Evolutionary conservation across 2,888 invertebrate genomes (phyloP), one percentile per base, ranked within the genome.

Genomic region (Phengaris alcon): DNA sequence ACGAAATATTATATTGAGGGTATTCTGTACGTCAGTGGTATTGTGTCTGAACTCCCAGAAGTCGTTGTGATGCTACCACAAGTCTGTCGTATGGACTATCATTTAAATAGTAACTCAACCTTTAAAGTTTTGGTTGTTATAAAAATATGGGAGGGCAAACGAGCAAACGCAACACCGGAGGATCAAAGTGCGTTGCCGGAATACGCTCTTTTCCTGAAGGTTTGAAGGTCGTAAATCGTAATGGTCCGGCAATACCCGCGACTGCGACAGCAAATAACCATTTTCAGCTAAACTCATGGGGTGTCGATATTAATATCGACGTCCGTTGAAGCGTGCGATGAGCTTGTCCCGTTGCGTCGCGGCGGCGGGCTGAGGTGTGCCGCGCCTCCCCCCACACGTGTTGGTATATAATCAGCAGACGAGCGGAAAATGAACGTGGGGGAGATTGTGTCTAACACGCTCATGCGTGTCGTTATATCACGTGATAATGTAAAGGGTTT

Each of bases 361-460:
- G 15, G 8, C 15, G 57, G n/a, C 15, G 9, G n/a, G 8, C 57
- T 15, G 15, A 8, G 51, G 51, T 51, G 54, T 6, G 54, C 57
- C 57, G 57, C 59, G 9, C 15, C 59, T 15, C 59, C 15, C 59
- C 22, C 10, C 59, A 15, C 59, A 59, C 22, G 59, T 22, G 10
- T 9, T 10, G 22, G 22, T 22, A 59, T 57, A 57, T 57, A 57
- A 57, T 57, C 57, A 6, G 9, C 9, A 22, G 15, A 22, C 59
- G 59, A 22, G 59, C 59, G 59, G 22, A 22, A 59, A 59, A 59
- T 59, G 15, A 59, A 59, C 59, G 59, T 59, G 59, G 59, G 59
- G 59, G 59, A 59, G 59, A 59, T 59, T 22, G 59, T 15, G 3
- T 15, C 10, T 59, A 59, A 59, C 59, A 22, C 59, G 59, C 22